Evolutionary conservation across 2,113 vertebrate genomes (phyloP).

Genomic region (Hiodon tergisus): DNA sequence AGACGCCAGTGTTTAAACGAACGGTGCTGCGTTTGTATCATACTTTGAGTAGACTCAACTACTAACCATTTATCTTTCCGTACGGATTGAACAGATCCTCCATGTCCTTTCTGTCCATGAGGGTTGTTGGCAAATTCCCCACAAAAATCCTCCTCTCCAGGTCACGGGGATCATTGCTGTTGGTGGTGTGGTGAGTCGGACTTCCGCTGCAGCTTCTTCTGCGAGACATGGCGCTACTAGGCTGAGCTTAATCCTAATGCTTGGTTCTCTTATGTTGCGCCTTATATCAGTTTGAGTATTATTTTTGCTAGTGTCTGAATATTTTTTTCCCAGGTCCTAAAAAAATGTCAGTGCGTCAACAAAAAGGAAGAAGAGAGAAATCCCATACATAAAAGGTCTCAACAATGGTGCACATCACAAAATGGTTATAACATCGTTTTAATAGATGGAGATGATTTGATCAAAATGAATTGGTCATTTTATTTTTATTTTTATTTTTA

Average conservation of each 20-base stretch:
- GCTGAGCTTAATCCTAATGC: constrained; percentile 15
- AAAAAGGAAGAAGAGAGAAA: constrained; percentile 52
- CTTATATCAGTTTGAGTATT: constrained; percentile 14
- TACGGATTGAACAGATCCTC: constrained; percentile 76
- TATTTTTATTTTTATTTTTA: not conserved
- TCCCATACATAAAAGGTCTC: constrained; percentile 45
- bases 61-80: constrained; percentile 79
- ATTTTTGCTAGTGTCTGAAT: constrained; percentile 42
- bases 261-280: constrained; percentile 24
- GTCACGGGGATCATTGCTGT: constrained; percentile 75
- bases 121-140: constrained; percentile 79
- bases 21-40: not conserved
- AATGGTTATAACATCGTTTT: constrained; percentile 22
- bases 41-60: constrained; percentile 39
- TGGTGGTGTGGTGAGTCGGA: constrained; percentile 59
- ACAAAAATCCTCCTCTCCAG: constrained; percentile 86
- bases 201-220: constrained; percentile 71
- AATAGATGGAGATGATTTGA: constrained; percentile 9
- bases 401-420: constrained; percentile 27
- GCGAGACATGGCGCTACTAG: constrained; percentile 66
- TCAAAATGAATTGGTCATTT: not conserved
- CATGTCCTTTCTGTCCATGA: constrained; percentile 81
- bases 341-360: constrained; percentile 54
- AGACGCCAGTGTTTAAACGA: constrained; percentile 7
- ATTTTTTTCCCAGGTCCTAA: constrained; percentile 53